Conservation (phyloP, 2,888 invertebrate genomes). For the Cephus pygmeus region DNA sequence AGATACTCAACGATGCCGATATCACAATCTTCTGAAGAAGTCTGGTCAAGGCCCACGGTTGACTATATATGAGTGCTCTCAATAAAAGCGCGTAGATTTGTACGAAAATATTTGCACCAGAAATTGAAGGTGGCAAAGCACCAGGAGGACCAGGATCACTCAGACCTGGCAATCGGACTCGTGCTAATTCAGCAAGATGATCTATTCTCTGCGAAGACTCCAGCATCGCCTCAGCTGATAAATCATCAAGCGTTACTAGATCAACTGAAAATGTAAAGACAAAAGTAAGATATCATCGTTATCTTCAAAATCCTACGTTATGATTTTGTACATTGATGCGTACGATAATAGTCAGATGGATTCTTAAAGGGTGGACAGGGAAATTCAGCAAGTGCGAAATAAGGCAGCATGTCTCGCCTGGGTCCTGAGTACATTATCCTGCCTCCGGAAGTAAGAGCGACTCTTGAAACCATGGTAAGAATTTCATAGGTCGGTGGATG, state of each 20-base stretch:
- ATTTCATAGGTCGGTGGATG: constrained; percentile 97
- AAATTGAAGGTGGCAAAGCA: constrained; percentile 75
- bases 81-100: constrained; percentile 77
- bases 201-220: constrained; percentile 95
- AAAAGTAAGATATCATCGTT: background rate
- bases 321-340: constrained; percentile 61
- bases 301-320: background rate
- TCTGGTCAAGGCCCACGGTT: constrained; percentile 84
- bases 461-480: constrained; percentile 90
- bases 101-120: constrained; percentile 73
- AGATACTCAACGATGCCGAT: constrained; percentile 83
- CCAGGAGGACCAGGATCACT: constrained; percentile 84
- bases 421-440: constrained; percentile 92
- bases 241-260: constrained; percentile 90
- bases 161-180: constrained; percentile 73
- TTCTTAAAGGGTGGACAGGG: constrained; percentile 97
- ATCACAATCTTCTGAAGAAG: constrained; percentile 83
- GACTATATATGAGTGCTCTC: constrained; percentile 81
- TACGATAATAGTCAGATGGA: constrained; percentile 95
- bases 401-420: constrained; percentile 89
- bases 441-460: constrained; percentile 89
- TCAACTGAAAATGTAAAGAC: constrained; percentile 76
- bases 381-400: constrained; percentile 88
- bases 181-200: constrained; percentile 85
- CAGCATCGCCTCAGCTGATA: constrained; percentile 93